Percentiles rank a stretch among this genome's conserved stretches.
phyloP scores from a whole-genome alignment of 2,113 vertebrate species.

The Collichthys lucidus region DNA sequence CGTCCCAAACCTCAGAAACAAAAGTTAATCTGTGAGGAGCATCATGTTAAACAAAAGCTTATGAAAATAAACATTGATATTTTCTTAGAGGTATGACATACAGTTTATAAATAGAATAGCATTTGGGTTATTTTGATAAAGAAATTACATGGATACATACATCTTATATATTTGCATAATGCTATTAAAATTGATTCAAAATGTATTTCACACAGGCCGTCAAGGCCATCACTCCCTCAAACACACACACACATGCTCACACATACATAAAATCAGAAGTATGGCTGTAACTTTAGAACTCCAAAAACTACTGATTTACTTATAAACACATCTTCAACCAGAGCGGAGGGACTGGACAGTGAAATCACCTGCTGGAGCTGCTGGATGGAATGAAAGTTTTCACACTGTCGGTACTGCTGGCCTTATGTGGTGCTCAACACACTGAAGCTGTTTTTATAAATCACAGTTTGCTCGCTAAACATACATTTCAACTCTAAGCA shows the following conservation, averaged over 20 bases:
- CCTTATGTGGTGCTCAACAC: conserved; percentile 24
- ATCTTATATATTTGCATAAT: conserved; percentile 80
- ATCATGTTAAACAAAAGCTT: conserved; percentile 70
- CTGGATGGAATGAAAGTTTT: conserved; percentile 50
- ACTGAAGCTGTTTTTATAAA: conserved; percentile 16
- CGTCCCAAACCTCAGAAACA: conserved; percentile 59
- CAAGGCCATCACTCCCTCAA: conserved; percentile 3
- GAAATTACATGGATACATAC: conserved; percentile 77
- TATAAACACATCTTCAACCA: conserved; percentile 31
- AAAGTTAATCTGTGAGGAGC: conserved; percentile 52
- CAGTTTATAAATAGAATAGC: conserved; percentile 81
- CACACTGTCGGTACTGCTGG: conserved; percentile 24
- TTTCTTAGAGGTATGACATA: conserved; percentile 78
- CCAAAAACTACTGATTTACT: conserved; percentile 41
- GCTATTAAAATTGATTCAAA: conserved; percentile 64
- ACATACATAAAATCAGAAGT: conserved; percentile 21
- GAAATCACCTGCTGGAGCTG: conserved; percentile 27
- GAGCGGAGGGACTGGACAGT: conserved; percentile 12
- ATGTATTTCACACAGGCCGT: conserved; percentile 53
- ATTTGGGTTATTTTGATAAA: conserved; percentile 77
- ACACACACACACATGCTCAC: not conserved
- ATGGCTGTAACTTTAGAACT: conserved; percentile 67
- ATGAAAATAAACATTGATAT: conserved; percentile 80
- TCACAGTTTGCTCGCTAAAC: conserved; percentile 56
- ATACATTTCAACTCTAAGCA: conserved; percentile 38